Base-by-base conservation (phyloP, 2,113 vertebrate genomes). In the Pedionomus torquatus region DNA sequence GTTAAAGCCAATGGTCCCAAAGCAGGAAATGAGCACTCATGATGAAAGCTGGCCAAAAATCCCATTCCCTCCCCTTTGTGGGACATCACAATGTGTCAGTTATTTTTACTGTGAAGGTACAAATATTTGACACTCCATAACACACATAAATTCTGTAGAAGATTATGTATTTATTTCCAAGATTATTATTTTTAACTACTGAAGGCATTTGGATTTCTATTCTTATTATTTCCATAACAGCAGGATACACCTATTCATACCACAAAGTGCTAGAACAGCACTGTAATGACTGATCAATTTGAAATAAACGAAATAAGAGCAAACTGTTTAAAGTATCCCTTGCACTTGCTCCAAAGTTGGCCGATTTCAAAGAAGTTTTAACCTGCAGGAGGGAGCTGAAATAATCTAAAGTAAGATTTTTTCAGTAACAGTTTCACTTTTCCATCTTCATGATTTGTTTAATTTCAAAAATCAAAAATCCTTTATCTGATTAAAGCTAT, bases 111-210 rank as follows among this genome's bases (percentile, higher is more conserved):
- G 21, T 17, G 24, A 9, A 6, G 15, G 2, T 71, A 79, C 55
- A 33, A 51, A 46, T 17, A 71, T 63, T 19, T 87, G 24, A 81
- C 10, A 37, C 16, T 28, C 30, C 18, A 51, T 0, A 20, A 15
- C 84, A 52, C 6, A 30, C 5, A 37, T 19, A 64, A 25, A 64
- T 25, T 49, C 11, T 8, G 43, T 7, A 24, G 28, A 92, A 82
- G 65, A 74, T 4, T 0, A 6, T 11, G 0, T 13, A 30, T 35
- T 77, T 74, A 6, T 55, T 85, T 26, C 7, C 4, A 80, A 69
- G 7, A 2, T 3, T 11, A 16, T 9, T 10, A 48, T 55, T 24
- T 60, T 0, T 3, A 57, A 48, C 26, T 37, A 72, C 21, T 69
- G 58, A 75, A 52, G 4, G 19, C 8, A 55, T 60, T 79, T 12